These are phyloP conservation scores for Semnornis frantzii DNA, from an alignment of 2,113 vertebrate species.

Conservation along the genomic window DNA sequence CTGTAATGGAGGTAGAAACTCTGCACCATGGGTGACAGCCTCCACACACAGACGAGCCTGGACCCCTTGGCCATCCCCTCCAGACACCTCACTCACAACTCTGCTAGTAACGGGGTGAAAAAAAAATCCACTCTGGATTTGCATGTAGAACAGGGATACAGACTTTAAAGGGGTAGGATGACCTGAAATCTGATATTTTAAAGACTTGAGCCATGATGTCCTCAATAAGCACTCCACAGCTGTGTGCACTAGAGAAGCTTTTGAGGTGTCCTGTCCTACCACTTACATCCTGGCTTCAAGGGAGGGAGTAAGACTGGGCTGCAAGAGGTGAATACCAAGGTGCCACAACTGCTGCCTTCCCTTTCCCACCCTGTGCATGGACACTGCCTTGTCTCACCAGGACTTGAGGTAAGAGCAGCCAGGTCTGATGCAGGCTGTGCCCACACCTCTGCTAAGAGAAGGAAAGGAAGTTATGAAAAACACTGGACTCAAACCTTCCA, in stretches of 20 bases:
- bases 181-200: background rate
- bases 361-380: background rate
- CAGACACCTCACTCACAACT: background rate
- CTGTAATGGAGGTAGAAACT: background rate
- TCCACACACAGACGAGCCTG: rapidly evolving
- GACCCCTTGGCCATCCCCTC: rapidly evolving
- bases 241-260: too few species aligned
- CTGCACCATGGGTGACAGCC: background rate
- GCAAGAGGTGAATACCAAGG: rapidly evolving
- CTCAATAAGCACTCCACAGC: rapidly evolving
- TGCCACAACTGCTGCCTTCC: background rate
- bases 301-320: too few species aligned
- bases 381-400: background rate
- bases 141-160: background rate
- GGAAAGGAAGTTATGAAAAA: too few species aligned
- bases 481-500: too few species aligned
- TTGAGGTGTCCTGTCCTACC: background rate
- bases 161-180: background rate
- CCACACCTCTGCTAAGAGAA: rapidly evolving
- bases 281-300: too few species aligned
- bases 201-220: rapidly evolving
- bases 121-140: background rate
- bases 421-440: too few species aligned
- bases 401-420: background rate
- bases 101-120: rapidly evolving